Conservation (phyloP, 2,888 invertebrate genomes). For the Cerastis rubricosa region DNA sequence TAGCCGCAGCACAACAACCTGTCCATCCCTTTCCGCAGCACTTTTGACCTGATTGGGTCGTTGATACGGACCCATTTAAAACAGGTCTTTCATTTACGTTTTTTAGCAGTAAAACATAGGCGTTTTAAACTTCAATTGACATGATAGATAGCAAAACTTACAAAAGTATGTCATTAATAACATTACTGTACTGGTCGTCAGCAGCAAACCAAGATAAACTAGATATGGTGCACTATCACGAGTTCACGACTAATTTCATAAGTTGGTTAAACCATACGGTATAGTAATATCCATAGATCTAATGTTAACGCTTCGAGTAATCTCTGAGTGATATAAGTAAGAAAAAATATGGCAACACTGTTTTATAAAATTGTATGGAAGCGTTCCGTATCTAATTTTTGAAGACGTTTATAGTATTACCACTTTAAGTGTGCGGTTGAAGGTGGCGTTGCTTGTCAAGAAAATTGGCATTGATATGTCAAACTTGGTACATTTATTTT, state of each 20-base stretch:
- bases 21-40: no score
- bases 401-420: neutral
- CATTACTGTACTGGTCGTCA: constrained; percentile 19
- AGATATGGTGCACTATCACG: constrained; percentile 31
- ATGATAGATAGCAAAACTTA: constrained; percentile 8
- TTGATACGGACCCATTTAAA: no score
- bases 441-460: no score
- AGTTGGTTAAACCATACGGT: constrained; percentile 51
- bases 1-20: no score
- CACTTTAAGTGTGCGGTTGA: no score
- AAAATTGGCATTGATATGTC: no score
- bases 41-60: no score
- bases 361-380: no score
- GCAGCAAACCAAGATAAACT: constrained; percentile 13
- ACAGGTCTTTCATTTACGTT: no score
- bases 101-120: neutral
- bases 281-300: constrained; percentile 46
- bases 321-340: constrained; percentile 15
- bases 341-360: constrained; percentile 14
- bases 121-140: neutral
- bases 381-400: constrained; percentile 28
- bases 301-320: constrained; percentile 39
- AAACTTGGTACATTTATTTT: no score
- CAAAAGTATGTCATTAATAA: constrained; percentile 8
- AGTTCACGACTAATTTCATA: constrained; percentile 51